Conservation (phyloP, 2,113 vertebrate species). For the Dermatemys mawii region DNA sequence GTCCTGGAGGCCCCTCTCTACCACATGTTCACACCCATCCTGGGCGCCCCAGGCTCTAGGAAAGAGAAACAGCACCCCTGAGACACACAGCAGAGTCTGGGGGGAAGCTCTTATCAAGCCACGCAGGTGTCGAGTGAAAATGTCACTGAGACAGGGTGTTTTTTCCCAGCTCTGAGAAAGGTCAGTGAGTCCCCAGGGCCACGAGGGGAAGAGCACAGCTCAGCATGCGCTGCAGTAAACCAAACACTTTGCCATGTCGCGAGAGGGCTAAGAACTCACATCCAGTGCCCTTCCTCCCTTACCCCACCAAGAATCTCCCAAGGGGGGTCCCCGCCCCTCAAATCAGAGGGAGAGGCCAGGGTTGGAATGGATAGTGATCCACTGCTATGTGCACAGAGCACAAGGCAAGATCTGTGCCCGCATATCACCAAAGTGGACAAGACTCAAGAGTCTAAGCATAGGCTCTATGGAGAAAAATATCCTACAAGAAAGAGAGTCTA, state of each 20-base stretch:
- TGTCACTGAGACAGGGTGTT: neutral
- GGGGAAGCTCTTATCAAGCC: neutral
- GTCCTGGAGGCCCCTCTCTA: neutral
- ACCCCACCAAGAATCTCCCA: neutral
- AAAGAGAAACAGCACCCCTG: neutral
- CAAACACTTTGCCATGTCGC: neutral
- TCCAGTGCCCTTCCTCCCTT: neutral
- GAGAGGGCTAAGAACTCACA: too few relatives aligned
- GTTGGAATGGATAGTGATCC: neutral
- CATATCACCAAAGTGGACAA: neutral
- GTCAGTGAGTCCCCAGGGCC: neutral
- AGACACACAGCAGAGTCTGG: neutral
- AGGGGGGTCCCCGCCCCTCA: neutral
- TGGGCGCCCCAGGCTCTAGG: neutral
- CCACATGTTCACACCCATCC: neutral
- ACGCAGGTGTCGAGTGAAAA: neutral
- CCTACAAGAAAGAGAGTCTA: neutral
- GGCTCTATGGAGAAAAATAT: slow-evolving; percentile 13
- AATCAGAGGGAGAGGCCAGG: neutral
- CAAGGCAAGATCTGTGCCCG: neutral
- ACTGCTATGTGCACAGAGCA: neutral
- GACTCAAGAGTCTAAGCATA: neutral
- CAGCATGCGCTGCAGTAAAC: neutral
- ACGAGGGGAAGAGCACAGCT: neutral
- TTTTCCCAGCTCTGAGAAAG: neutral